Evolutionary conservation across 2,113 vertebrate species (phyloP).

Genomic region (Nycticebus coucang): DNA sequence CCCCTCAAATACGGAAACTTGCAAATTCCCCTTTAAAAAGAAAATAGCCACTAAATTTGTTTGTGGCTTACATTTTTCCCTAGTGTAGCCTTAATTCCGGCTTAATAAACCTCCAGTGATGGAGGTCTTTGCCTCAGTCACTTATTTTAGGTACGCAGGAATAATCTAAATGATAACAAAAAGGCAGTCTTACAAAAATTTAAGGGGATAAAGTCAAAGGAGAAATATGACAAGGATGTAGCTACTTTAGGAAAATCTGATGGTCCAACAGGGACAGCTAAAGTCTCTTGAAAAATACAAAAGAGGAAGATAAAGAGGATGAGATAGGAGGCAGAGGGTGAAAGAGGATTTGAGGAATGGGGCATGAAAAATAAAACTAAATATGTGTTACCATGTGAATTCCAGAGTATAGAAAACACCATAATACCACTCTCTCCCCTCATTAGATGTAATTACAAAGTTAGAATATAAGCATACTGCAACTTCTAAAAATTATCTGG

Average conservation of each 20-base stretch:
- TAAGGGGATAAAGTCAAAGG: not conserved
- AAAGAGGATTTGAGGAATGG: constrained; percentile 79
- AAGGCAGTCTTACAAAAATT: not conserved
- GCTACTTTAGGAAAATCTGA: constrained; percentile 87
- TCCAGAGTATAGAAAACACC: constrained; percentile 85
- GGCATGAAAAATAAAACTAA: constrained; percentile 85
- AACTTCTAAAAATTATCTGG: constrained; percentile 76
- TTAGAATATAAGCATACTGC: constrained; percentile 65
- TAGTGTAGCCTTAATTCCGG: no score
- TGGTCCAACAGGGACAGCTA: constrained; percentile 80
- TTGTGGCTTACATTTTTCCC: no score
- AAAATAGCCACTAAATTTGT: no score
- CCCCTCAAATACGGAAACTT: no score
- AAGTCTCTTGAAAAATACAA: constrained; percentile 85
- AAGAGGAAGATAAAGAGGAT: constrained; percentile 83
- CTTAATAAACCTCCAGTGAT: no score
- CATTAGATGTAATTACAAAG: constrained; percentile 85
- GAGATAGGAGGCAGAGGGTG: constrained; percentile 81
- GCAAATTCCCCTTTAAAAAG: no score
- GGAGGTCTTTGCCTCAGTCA: no score
- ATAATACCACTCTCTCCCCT: constrained; percentile 81
- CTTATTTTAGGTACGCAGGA: no score
- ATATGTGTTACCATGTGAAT: constrained; percentile 82
- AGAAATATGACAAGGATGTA: constrained; percentile 78
- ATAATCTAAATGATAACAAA: not conserved